Conservation (phyloP, 2,797 vertebrate species). For the Thamnophis elegans region DNA sequence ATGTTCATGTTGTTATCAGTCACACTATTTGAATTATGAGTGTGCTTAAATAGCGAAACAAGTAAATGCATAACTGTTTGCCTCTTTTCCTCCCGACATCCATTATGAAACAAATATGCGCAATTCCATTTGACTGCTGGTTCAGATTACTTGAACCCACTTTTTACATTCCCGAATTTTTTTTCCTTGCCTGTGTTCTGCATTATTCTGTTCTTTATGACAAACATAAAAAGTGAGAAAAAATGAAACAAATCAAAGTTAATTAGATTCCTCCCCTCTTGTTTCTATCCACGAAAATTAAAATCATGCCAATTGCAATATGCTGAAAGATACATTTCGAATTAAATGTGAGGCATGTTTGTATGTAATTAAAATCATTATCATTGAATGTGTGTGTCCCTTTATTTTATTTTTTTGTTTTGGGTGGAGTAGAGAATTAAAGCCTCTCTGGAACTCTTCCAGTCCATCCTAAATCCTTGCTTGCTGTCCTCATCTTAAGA, state of each 20-base stretch:
- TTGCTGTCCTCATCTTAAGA: too few relatives aligned
- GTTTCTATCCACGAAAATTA: not conserved
- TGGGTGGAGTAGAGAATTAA: not conserved
- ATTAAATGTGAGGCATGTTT: not conserved
- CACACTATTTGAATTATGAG: not conserved
- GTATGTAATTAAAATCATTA: constrained; percentile 11
- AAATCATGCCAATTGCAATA: not conserved
- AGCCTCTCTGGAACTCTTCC: not conserved
- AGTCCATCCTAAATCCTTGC: not conserved
- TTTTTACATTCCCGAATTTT: not conserved
- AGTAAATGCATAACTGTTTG: not conserved
- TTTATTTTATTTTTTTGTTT: not conserved
- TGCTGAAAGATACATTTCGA: constrained; percentile 13
- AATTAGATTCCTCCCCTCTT: not conserved
- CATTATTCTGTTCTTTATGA: constrained; percentile 4
- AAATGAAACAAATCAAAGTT: not conserved
- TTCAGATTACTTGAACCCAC: not conserved
- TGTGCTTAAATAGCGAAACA: not conserved
- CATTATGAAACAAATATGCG: not conserved
- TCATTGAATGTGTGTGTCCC: not conserved
- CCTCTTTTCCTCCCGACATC: not conserved
- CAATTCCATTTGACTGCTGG: constrained; percentile 1
- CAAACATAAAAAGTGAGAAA: not conserved
- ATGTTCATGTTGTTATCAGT: not conserved
- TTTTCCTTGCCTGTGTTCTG: not conserved